phyloP scores from a whole-genome alignment of 1,140 invertebrate genomes.

The Diachasmimorpha longicaudata region DNA sequence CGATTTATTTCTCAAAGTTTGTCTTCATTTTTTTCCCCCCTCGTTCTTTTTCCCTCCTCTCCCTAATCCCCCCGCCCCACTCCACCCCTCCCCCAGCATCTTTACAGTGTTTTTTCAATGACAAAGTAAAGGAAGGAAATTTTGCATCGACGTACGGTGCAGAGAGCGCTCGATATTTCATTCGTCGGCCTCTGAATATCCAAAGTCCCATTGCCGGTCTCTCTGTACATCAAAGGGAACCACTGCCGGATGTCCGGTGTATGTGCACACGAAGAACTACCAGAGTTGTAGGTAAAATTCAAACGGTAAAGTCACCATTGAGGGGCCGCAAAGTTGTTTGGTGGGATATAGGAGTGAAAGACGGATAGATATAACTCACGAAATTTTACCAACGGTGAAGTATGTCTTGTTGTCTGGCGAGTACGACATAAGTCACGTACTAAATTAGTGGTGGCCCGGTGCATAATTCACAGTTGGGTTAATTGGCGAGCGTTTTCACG shows the following conservation, averaged over 20 bases:
- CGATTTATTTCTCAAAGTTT: constrained; percentile 27
- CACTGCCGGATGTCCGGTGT: constrained; percentile 16
- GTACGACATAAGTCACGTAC: constrained; percentile 59
- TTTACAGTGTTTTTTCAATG: neutral
- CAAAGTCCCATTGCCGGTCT: neutral
- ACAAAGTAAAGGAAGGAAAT: neutral
- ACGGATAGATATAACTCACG: neutral
- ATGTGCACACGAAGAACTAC: neutral
- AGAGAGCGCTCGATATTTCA: constrained; percentile 48
- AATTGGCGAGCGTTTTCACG: constrained; percentile 63
- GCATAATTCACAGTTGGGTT: constrained; percentile 59
- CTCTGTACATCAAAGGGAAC: constrained; percentile 28
- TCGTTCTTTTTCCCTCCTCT: neutral
- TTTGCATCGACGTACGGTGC: neutral
- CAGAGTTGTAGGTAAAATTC: neutral
- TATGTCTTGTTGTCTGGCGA: constrained; percentile 45
- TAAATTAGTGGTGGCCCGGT: constrained; percentile 54
- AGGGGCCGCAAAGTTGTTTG: neutral
- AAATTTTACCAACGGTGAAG: constrained; percentile 19
- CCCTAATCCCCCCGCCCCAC: neutral
- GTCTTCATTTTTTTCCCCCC: neutral
- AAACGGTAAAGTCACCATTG: neutral
- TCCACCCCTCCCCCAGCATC: too few species aligned
- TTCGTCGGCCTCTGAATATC: constrained; percentile 35
- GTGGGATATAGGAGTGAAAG: neutral